phyloP scores from a whole-genome alignment of 2,888 invertebrate species.

The Diadegma fenestrale region DNA sequence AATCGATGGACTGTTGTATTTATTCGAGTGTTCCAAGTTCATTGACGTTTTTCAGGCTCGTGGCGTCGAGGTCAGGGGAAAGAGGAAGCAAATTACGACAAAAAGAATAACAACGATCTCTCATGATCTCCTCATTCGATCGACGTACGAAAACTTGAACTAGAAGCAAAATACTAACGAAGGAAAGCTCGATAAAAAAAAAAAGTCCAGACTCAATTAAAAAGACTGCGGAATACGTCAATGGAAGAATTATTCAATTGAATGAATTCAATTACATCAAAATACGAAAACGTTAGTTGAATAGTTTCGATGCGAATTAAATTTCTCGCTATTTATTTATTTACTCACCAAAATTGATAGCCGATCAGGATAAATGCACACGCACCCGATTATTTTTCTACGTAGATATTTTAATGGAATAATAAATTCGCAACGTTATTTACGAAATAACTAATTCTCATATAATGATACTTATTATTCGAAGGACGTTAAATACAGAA shows the following conservation, averaged over 20 bases:
- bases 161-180: not conserved
- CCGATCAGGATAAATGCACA: not conserved
- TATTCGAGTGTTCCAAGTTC: slow-evolving; percentile 9
- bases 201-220: not conserved
- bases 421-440: slow-evolving; percentile 17
- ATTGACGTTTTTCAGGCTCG: slow-evolving; percentile 2
- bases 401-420: not conserved
- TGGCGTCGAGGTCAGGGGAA: not conserved
- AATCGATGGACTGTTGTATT: slow-evolving; percentile 6
- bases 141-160: not conserved
- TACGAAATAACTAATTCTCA: not conserved
- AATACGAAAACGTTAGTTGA: not conserved
- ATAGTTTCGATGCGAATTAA: not conserved
- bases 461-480: slow-evolving; percentile 46
- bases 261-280: not conserved
- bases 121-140: not conserved
- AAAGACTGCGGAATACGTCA: not conserved
- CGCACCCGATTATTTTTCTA: not conserved
- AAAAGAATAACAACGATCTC: not conserved
- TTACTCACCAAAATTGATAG: slow-evolving; percentile 29
- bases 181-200: not conserved
- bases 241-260: not conserved
- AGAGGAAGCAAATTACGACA: not conserved
- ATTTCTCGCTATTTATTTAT: not conserved
- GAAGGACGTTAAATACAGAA: slow-evolving; percentile 48